These are phyloP conservation scores for Eulemur mongoz DNA, from an alignment of 2,797 vertebrate genomes.

Conservation along the genomic window DNA sequence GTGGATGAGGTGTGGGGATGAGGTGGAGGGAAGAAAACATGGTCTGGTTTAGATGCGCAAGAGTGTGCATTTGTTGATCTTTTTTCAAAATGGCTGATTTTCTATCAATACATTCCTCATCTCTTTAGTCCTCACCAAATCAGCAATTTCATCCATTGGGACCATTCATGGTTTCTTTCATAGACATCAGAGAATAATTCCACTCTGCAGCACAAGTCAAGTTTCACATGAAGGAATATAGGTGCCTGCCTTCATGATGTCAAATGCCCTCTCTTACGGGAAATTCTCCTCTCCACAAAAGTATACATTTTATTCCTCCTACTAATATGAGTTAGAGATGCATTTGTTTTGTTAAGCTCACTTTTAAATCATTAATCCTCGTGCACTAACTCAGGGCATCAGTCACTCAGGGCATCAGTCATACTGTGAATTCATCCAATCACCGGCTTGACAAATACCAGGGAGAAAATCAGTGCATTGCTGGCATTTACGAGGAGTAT, in stretches of 20 bases:
- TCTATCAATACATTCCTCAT: background rate
- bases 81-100: background rate
- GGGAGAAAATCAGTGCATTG: background rate
- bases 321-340: background rate
- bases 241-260: background rate
- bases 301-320: background rate
- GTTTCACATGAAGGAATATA: background rate
- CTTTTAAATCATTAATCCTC: constrained; percentile 43
- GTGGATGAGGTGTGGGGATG: too few species aligned
- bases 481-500: background rate
- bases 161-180: background rate
- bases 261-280: background rate
- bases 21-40: background rate
- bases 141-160: background rate
- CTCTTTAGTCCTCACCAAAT: background rate
- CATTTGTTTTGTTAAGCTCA: background rate
- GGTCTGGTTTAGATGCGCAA: background rate
- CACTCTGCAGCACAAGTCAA: background rate
- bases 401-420: background rate
- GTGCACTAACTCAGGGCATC: background rate
- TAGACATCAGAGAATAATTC: background rate
- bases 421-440: background rate
- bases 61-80: background rate
- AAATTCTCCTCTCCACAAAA: background rate
- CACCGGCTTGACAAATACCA: background rate